phyloP scores from a whole-genome alignment of 2,113 vertebrate genomes.

The Takifugu flavidus region DNA sequence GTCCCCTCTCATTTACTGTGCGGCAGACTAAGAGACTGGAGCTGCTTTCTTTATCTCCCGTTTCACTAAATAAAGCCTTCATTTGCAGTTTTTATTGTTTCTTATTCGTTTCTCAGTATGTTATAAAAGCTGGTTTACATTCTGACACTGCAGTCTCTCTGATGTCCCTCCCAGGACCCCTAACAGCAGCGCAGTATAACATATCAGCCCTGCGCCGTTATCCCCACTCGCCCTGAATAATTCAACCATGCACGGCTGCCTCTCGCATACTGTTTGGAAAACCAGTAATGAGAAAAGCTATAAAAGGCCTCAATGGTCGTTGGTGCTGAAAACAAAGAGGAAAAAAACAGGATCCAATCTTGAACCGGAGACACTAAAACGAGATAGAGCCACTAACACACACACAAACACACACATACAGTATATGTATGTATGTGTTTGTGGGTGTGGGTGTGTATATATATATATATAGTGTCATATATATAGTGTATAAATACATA shows the following conservation, averaged over 20 bases:
- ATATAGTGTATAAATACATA: no score
- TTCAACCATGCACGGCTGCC: conserved; percentile 85
- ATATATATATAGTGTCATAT: no score
- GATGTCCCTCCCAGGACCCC: conserved; percentile 82
- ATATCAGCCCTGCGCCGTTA: conserved; percentile 73
- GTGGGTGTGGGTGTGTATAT: neutral
- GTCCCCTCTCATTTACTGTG: neutral
- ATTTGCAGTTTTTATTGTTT: conserved; percentile 60
- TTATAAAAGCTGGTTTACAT: conserved; percentile 88
- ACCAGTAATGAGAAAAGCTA: conserved; percentile 87
- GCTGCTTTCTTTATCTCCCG: conserved; percentile 43
- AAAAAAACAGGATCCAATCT: conserved; percentile 15
- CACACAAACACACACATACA: no score
- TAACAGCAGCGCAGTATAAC: conserved; percentile 81
- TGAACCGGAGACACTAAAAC: conserved; percentile 42
- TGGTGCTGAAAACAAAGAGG: conserved; percentile 27
- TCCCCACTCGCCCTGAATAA: conserved; percentile 86
- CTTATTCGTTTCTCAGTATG: conserved; percentile 50
- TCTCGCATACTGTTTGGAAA: conserved; percentile 88
- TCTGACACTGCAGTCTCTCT: conserved; percentile 72
- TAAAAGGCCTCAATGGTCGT: conserved; percentile 74
- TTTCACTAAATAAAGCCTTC: conserved; percentile 82
- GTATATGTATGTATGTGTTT: no score
- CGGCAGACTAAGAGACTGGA: neutral
- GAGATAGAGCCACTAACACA: conserved; percentile 2